Base-by-base conservation (phyloP, 2,797 vertebrate genomes). In the Brachymystax lenok region DNA sequence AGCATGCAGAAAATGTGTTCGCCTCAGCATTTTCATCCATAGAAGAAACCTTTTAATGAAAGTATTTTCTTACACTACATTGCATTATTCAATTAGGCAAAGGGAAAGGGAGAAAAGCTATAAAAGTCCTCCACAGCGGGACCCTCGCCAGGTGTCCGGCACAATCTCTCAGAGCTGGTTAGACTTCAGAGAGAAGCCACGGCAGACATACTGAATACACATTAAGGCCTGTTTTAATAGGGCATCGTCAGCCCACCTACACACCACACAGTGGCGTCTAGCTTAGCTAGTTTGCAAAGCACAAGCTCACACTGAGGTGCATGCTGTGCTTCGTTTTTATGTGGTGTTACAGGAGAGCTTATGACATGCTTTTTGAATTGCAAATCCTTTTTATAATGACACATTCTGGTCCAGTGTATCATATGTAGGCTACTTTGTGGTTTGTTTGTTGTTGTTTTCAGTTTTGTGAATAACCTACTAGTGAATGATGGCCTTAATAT, bases 21-120 rank as follows among this genome's bases (percentile, higher is more conserved):
- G 76, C 79, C 81, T 93, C 89, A 92, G 91, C 90, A 74, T 83
- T 90, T 88, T 82, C 86, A 88, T 87, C 85, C 80, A 81, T 71
- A 75, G 79, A 81, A 84, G 80, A 82, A 84, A 83, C 74, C 64
- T 70, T 88, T 90, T 93, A 93, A 93, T 88, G 84, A 92, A 87
- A 67, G 69, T 76, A 83, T 85, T 85, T 89, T 85, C 85, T 89
- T 86, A 90, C 89, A 88, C 77, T 69, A 83, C 78, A 80, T 81
- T 86, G 84, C 87, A 84, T 91, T 92, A 91, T 92, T 90, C 90
- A 92, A 90, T 94, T 91, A 92, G 79, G 76, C 67, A 50, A 73
- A 83, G 76, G 80, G 74, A 83, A 85, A 87, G 83, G 77, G 82
- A 78, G 79, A 82, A 78, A 66, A 46, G 70, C 83, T 76, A 74